These are phyloP conservation scores for Poecilia latipinna DNA, from an alignment of 2,113 vertebrate species.

Conservation along the genomic window DNA sequence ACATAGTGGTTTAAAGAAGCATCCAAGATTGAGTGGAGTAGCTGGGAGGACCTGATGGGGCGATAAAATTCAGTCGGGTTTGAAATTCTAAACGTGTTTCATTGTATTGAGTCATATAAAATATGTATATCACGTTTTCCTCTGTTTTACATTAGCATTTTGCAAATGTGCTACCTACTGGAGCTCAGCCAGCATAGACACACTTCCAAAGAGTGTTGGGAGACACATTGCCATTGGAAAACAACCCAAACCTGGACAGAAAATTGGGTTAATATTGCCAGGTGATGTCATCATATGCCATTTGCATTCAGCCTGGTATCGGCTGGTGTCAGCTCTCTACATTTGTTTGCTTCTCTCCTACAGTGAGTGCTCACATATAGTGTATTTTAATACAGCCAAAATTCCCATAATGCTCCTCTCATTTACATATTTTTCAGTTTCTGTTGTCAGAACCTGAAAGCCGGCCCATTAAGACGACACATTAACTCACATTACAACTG, in stretches of 20 bases:
- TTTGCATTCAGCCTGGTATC: constrained; percentile 13
- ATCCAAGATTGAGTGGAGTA: neutral
- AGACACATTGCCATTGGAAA: neutral
- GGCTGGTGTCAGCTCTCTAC: neutral
- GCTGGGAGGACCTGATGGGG: neutral
- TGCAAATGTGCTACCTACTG: neutral
- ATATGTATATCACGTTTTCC: neutral
- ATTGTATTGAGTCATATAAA: constrained; percentile 6
- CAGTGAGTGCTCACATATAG: neutral
- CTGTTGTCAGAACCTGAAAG: constrained; percentile 11
- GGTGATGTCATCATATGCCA: constrained; percentile 18
- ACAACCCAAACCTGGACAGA: neutral
- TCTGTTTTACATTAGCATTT: constrained; percentile 4
- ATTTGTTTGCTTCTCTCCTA: neutral
- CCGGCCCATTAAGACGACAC: constrained; percentile 10
- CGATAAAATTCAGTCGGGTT: neutral
- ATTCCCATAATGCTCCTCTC: constrained; percentile 14
- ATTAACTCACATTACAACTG: neutral
- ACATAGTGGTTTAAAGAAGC: neutral
- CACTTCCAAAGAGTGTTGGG: neutral
- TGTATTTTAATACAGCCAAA: constrained; percentile 6
- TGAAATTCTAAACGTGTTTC: neutral
- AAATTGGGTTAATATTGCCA: constrained; percentile 12
- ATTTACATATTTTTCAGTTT: constrained; percentile 25
- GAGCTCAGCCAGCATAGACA: neutral